Evolutionary conservation across 2,113 vertebrate species (phyloP), one percentile per base, ranked within the genome.

Genomic region (Syngnathoides biaculeatus): DNA sequence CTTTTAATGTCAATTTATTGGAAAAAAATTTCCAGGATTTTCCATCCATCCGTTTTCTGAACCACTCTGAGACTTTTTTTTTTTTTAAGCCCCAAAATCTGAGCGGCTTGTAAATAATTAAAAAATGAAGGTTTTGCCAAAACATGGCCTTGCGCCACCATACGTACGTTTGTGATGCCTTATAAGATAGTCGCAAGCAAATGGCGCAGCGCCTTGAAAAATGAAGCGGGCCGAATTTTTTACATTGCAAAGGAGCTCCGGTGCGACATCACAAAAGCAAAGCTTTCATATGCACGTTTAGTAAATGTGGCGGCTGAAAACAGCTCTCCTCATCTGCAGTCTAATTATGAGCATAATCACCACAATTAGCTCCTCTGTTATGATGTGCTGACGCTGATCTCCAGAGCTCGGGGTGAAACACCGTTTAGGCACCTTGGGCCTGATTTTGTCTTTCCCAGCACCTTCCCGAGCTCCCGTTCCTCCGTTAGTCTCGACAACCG

Each of bases 341-440:
- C 60, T 62, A 45, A 62, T 50, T 61, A 76, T 66, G 76, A 81
- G 82, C 79, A 64, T 72, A 74, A 73, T 56, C 73, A 86, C 67
- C 82, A 83, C 75, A 82, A 78, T 86, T 81, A 84, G 30, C 78
- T 73, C 68, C 67, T 73, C 86, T 69, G 70, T 61, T 83, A 78
- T 87, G 90, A 88, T 85, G 77, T 83, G 77, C 80, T 80, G 77
- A 82, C 67, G 81, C 80, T 74, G 81, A 82, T 86, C 79, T 84
- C 66, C 48, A 50, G 71, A 57, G 78, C 81, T 84, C 69, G 74
- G 80, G 83, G 87, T 84, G 61, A 75, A 71, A 71, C 70, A 35
- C 78, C 85, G 84, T 86, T 82, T 85, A 85, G 76, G 68, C 88
- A 88, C 77, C 67, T 82, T 78, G 80, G 78, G 80, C 75, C 83